These are phyloP conservation scores for Megalopta genalis DNA, from an alignment of 1,140 invertebrate genomes.

Conservation along the genomic window DNA sequence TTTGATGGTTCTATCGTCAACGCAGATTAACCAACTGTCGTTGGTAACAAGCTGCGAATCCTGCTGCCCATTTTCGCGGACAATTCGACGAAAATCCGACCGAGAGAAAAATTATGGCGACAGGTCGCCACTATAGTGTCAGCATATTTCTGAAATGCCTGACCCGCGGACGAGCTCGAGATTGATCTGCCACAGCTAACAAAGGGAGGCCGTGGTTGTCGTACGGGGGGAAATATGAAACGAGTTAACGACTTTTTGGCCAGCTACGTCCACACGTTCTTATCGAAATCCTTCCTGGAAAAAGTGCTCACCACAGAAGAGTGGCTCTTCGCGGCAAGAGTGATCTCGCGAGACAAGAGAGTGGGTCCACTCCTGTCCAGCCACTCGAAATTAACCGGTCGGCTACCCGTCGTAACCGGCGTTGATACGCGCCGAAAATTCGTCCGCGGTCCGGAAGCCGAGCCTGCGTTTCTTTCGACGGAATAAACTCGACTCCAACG, in stretches of 20 bases:
- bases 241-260: constrained; percentile 57
- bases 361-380: constrained; percentile 16
- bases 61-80: no score
- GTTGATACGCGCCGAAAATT: constrained; percentile 54
- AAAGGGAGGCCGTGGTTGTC: neutral
- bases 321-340: constrained; percentile 49
- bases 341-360: constrained; percentile 64
- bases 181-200: constrained; percentile 36
- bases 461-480: neutral
- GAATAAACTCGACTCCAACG: neutral
- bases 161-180: constrained; percentile 10
- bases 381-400: constrained; percentile 60
- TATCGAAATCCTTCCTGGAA: constrained; percentile 72
- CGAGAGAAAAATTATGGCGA: neutral
- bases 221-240: constrained; percentile 32
- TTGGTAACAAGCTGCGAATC: no score
- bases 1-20: no score
- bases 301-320: constrained; percentile 61
- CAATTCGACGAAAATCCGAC: no score
- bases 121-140: neutral
- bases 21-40: no score
- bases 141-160: neutral
- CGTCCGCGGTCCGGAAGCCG: constrained; percentile 18
- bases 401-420: constrained; percentile 49
- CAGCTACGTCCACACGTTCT: constrained; percentile 55